phyloP scores from a whole-genome alignment of 2,797 vertebrate genomes.

The Smutsia gigantea region DNA sequence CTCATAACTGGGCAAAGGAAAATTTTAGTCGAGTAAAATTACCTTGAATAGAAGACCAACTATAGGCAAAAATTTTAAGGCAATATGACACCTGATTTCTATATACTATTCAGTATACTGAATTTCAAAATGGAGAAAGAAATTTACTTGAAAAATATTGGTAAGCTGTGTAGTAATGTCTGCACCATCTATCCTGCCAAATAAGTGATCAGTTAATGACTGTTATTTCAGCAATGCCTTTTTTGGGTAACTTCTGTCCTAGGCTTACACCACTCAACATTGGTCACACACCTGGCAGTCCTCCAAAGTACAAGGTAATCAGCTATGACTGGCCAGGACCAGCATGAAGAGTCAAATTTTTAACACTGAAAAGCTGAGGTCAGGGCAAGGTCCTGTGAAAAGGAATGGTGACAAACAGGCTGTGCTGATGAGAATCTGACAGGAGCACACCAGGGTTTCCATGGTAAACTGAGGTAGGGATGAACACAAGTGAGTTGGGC shows the following conservation, averaged over 20 bases:
- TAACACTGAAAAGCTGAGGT: background rate
- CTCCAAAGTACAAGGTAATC: background rate
- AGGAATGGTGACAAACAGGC: background rate
- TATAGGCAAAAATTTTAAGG: background rate
- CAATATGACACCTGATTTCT: background rate
- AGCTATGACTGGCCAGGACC: background rate
- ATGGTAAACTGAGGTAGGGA: fast-evolving
- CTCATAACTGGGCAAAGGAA: background rate
- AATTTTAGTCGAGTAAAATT: background rate
- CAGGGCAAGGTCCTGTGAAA: background rate
- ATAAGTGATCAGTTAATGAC: background rate
- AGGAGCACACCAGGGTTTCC: background rate
- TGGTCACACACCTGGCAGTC: background rate
- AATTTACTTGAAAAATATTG: background rate
- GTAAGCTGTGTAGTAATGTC: fast-evolving
- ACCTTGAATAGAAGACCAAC: background rate
- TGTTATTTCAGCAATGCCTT: background rate
- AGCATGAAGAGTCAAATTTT: background rate
- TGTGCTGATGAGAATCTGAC: background rate
- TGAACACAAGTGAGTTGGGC: fast-evolving
- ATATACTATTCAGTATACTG: background rate
- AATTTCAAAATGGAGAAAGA: background rate
- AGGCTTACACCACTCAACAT: background rate
- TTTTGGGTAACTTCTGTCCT: background rate
- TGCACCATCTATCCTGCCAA: background rate